Evolutionary conservation across 92 coral and sea anemone genomes (phyloP).

Genomic region (Virgularia gustaviana): DNA sequence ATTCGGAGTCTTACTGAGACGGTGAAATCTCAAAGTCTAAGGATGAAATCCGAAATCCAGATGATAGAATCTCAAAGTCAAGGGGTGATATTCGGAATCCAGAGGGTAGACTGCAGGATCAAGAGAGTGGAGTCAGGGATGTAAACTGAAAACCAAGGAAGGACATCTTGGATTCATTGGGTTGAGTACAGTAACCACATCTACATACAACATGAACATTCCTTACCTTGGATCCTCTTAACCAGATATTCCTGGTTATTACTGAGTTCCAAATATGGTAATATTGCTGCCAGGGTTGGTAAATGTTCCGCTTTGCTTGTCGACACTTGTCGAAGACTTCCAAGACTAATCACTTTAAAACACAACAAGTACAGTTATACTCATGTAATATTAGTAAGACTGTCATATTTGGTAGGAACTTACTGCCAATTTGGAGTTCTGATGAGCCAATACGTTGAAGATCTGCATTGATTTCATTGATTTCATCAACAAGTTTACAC

Average conservation of each 20-base stretch:
- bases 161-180: neutral
- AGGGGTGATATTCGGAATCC: too few relatives aligned
- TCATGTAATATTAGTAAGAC: neutral
- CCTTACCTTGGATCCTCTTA: conserved; percentile 75
- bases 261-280: conserved; percentile 86
- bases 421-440: conserved; percentile 88
- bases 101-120: too few relatives aligned
- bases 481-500: conserved; percentile 78
- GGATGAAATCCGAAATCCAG: too few relatives aligned
- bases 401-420: conserved; percentile 7
- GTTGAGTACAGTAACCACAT: neutral
- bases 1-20: too few relatives aligned
- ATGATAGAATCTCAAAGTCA: too few relatives aligned
- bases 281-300: conserved; percentile 68
- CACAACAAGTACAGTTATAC: neutral
- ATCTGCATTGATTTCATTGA: conserved; percentile 70
- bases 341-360: conserved; percentile 71
- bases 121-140: neutral
- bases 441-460: conserved; percentile 81
- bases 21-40: too few relatives aligned
- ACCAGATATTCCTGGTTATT: conserved; percentile 91
- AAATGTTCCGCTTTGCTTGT: conserved; percentile 83
- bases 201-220: neutral
- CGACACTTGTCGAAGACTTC: conserved; percentile 85
- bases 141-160: neutral